Evolutionary conservation across 2,888 invertebrate species (phyloP), one percentile per base, ranked within the genome.

Genomic region (Matsumyia berberina): DNA sequence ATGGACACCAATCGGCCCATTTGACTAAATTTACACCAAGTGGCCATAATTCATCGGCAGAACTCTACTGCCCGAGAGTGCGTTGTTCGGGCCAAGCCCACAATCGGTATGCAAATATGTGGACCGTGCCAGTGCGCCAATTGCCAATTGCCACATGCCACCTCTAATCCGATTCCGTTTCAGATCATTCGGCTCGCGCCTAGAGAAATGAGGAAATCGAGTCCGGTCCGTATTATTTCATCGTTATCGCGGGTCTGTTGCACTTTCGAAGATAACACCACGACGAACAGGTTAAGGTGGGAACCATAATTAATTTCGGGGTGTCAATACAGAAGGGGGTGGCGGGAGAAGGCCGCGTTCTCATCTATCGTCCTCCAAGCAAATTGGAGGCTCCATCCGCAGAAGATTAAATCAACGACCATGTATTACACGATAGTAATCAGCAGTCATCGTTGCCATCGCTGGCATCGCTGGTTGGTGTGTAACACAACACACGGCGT

Each of bases 371-470:
- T 31, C 37, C 11, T 4, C 35, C 57, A 35, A 69, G 42, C 24
- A 24, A 24, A 24, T 24, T 24, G 24, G 24, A 24, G 24, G 24
- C 64, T 74, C 49, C 46, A 64, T 81, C 85, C 58, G 57, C 49
- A 39, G 58, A 42, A 69, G 86, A 86, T 86, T 67, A 66, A 49
- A 86, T 86, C 86, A 67, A 51, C 76, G 72, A 67, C 86, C 72
- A 86, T 86, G 85, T 80, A 80, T 86, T 80, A 86, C 85, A 80
- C 39, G 86, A 86, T 86, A 86, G 70, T 35, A 81, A 86, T 86
- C 86, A 76, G 76, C 86, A 80, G 81, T 76, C 81, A 80, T 77
- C 80, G 67, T 74, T 44, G 64, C 74, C 73, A 85, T 80, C 74
- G 78, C 55, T 57, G 60, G 33, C 42, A 55, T 8, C 44, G 33